Evolutionary conservation across 2,888 invertebrate species (phyloP).

Genomic region (Iphiclides podalirius): DNA sequence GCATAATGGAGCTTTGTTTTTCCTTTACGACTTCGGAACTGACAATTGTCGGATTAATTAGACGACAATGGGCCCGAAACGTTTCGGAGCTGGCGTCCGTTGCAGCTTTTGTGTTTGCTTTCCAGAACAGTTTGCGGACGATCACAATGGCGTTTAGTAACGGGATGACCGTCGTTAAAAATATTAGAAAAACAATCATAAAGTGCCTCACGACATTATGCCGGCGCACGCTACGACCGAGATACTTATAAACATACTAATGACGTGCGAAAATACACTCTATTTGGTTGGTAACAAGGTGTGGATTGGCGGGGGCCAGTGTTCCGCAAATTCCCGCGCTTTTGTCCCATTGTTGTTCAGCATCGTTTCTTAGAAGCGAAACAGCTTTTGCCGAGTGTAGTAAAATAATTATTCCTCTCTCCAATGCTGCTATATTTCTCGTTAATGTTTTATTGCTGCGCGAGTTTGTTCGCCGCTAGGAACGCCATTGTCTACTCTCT

Average conservation of each 20-base stretch:
- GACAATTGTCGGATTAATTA: slow-evolving; percentile 9
- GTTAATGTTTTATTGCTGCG: slow-evolving; percentile 39
- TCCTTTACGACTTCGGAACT: not conserved
- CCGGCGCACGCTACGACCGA: not conserved
- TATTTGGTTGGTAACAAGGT: not conserved
- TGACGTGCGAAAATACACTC: slow-evolving; percentile 10
- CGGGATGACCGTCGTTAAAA: slow-evolving; percentile 40
- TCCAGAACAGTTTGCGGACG: slow-evolving; percentile 33
- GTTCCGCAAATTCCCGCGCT: slow-evolving; percentile 6
- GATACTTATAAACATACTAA: not conserved
- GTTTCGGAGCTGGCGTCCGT: slow-evolving; percentile 18
- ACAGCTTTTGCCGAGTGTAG: slow-evolving; percentile 32
- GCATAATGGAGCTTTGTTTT: not conserved
- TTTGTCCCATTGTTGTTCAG: slow-evolving; percentile 28
- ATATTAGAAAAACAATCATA: slow-evolving; percentile 37
- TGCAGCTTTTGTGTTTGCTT: slow-evolving; percentile 28
- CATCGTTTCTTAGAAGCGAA: slow-evolving; percentile 38
- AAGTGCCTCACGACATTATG: slow-evolving; percentile 27
- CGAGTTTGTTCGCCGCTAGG: slow-evolving; percentile 32
- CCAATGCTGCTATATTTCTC: slow-evolving; percentile 33
- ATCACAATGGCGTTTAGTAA: slow-evolving; percentile 34
- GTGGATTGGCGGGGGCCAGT: slow-evolving; percentile 3
- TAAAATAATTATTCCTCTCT: slow-evolving; percentile 45
- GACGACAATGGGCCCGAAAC: slow-evolving; percentile 16
- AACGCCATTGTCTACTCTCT: slow-evolving; percentile 24